Evolutionary conservation across 2,888 invertebrate species (phyloP).

Genomic region (Dinocampus coccinellae): DNA sequence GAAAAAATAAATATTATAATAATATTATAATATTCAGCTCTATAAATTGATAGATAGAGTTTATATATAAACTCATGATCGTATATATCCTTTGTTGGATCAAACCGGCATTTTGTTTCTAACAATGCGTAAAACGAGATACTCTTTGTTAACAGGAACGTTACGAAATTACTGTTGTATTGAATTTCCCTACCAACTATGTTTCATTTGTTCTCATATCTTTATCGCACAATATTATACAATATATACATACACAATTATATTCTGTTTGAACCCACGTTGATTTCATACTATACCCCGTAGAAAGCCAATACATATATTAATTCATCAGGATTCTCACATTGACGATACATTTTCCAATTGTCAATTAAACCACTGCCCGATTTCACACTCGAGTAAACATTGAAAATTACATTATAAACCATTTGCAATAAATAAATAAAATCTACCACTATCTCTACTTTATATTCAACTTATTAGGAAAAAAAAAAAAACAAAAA

Average conservation of each 20-base stretch:
- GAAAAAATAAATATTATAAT: no score
- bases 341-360: constrained; percentile 25
- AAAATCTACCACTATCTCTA: neutral
- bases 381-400: constrained; percentile 25
- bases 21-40: neutral
- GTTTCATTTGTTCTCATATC: constrained; percentile 1
- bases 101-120: constrained; percentile 5
- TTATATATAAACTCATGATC: neutral
- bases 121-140: constrained; percentile 19
- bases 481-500: neutral
- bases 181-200: constrained; percentile 20
- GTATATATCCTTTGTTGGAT: constrained; percentile 6
- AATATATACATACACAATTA: neutral
- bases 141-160: constrained; percentile 29
- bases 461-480: neutral
- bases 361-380: constrained; percentile 29
- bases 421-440: constrained; percentile 22
- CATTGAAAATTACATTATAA: neutral
- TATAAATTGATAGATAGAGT: neutral
- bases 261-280: constrained; percentile 5
- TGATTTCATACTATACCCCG: constrained; percentile 10
- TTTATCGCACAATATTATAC: neutral
- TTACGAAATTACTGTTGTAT: constrained; percentile 25
- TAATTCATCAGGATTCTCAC: constrained; percentile 19
- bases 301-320: constrained; percentile 9